Evolutionary conservation across 2,113 vertebrate species (phyloP), one percentile per base, ranked within the genome.

Genomic region (Sceloporus tristichus): DNA sequence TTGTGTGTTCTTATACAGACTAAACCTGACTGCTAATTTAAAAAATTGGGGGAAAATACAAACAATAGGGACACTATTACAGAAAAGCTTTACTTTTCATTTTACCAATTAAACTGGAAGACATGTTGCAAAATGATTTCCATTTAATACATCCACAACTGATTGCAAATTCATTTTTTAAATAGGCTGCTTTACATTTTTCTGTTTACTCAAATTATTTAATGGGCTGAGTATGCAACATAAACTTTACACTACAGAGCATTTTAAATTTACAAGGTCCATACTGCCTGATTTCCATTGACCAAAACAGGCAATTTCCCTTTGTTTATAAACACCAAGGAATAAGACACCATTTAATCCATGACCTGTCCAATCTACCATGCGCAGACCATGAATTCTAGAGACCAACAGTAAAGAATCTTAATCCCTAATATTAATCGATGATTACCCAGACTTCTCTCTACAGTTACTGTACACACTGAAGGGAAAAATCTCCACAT

Each of bases 201-300:
- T 66, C 85, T 85, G 56, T 80, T 21, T 25, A n/a, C 23, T 82
- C 48, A 42, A 1, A 13, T 74, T 4, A 53, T 82, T 68, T 85
- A 80, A 95, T 87, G 84, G 18, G 42, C 66, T 91, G 40, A 82
- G 90, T 78, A 89, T 65, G 92, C 76, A 94, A 91, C 82, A 94
- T 91, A 73, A 90, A 89, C 89, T 85, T 87, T 89, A 94, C 88
- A 92, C 4, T 76, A 4, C 9, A 40, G 62, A 90, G 23, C 68
- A 85, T 2, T 7, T 78, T 13, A 77, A 21, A 81, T 88, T 79
- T 91, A 0, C 84, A 23, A 1, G 13, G 83, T 89, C 74, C 71
- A 59, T 76, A 91, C 59, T 70, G 91, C 88, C 29, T 40, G 78
- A 90, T 91, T 88, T 23, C 48, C 7, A 73, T 80, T 83, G n/a